phyloP scores from a whole-genome alignment of 2,113 vertebrate genomes.

The Peromyscus californicus region DNA sequence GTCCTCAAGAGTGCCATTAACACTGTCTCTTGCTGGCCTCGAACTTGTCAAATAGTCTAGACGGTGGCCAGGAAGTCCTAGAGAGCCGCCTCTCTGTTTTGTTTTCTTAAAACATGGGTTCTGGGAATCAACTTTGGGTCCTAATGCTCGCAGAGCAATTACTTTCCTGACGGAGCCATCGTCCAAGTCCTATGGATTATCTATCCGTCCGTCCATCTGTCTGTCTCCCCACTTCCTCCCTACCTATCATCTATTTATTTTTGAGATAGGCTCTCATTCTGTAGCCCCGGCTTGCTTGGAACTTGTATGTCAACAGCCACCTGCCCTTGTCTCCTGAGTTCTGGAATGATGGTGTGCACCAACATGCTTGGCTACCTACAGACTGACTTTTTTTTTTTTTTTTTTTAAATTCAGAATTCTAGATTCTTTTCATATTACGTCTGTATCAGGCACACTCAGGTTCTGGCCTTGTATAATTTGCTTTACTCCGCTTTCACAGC shows the following conservation, averaged over 20 bases:
- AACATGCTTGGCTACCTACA: not conserved
- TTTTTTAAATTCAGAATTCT: not conserved
- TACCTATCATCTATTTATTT: not conserved
- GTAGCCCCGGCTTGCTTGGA: not conserved
- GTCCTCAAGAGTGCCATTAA: not conserved
- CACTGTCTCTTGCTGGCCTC: not conserved
- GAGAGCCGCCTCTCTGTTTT: not conserved
- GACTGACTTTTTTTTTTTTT: not conserved
- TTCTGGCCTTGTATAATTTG: not conserved
- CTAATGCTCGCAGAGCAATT: not conserved
- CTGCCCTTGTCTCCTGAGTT: not conserved
- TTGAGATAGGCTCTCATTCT: not conserved
- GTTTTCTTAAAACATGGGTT: not conserved
- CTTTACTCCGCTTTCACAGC: constrained; percentile 12
- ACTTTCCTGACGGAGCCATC: not conserved
- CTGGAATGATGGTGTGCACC: not conserved
- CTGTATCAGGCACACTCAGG: not conserved
- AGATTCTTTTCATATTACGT: constrained; percentile 32
- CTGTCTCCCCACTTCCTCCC: too few relatives aligned
- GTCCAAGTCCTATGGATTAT: not conserved
- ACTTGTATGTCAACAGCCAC: not conserved
- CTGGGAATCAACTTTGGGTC: not conserved
- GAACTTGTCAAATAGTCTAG: too few relatives aligned
- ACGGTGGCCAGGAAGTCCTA: not conserved
- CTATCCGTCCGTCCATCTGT: too few relatives aligned